Evolutionary conservation across 2,113 vertebrate genomes (phyloP).

Genomic region (Phycodurus eques): DNA sequence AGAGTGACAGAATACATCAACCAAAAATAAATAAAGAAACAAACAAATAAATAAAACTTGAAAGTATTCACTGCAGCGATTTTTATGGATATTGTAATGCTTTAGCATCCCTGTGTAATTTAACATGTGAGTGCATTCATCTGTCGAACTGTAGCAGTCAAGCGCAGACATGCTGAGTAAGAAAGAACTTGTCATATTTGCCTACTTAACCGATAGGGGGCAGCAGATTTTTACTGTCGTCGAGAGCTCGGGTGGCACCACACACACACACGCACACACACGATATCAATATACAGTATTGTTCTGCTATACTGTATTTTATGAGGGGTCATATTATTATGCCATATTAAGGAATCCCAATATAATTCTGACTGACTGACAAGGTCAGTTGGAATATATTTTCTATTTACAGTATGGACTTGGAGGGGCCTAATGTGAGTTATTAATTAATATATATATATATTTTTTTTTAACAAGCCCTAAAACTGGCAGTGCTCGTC

Average conservation of each 20-base stretch:
- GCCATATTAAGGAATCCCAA: not conserved
- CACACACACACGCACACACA: not conserved
- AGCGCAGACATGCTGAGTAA: not conserved
- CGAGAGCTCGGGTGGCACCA: not conserved
- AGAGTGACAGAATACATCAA: not conserved
- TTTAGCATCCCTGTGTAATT: not conserved
- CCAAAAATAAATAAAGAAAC: not conserved
- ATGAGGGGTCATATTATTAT: not conserved
- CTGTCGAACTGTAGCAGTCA: not conserved
- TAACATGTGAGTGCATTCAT: not conserved
- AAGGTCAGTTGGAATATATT: not conserved
- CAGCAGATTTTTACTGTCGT: not conserved
- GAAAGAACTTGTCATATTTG: not conserved
- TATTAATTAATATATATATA: too few relatives aligned
- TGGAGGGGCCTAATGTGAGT: too few relatives aligned
- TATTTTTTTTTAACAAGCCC: too few relatives aligned
- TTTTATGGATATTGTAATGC: not conserved
- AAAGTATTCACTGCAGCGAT: not conserved
- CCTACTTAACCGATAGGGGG: not conserved
- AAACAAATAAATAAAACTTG: not conserved
- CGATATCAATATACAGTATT: not conserved
- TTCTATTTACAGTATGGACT: not conserved
- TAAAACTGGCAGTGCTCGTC: too few relatives aligned
- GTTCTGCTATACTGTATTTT: too few relatives aligned
- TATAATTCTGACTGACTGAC: not conserved